Conservation (phyloP, 2,888 invertebrate genomes). For the Gymnocheta viridis region DNA sequence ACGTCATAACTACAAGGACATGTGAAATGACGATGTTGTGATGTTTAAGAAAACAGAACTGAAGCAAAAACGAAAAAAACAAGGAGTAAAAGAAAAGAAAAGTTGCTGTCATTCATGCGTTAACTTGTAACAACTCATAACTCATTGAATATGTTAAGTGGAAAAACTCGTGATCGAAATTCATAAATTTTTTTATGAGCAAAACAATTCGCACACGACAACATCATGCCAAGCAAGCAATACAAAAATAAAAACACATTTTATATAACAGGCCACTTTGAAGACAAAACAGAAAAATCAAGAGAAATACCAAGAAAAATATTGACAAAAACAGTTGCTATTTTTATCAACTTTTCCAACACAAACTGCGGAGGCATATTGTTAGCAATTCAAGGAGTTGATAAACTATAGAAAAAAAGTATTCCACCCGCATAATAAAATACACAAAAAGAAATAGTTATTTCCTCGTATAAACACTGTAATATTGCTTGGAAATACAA, state of each 20-base stretch:
- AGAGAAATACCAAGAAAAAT: background rate
- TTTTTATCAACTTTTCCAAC: slow-evolving; percentile 34
- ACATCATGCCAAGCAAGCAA: slow-evolving; percentile 36
- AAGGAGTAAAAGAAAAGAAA: slow-evolving; percentile 27
- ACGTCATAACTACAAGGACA: slow-evolving; percentile 56
- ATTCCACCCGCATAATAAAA: slow-evolving; percentile 24
- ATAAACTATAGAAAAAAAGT: slow-evolving; percentile 24
- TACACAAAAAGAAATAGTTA: background rate
- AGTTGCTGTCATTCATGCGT: slow-evolving; percentile 64
- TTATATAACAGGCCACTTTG: slow-evolving; percentile 16
- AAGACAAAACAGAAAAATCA: background rate
- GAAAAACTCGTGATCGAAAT: slow-evolving; percentile 70
- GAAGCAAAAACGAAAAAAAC: background rate
- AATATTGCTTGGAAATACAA: slow-evolving; percentile 2
- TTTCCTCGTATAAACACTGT: slow-evolving; percentile 9
- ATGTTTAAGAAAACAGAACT: slow-evolving; percentile 6
- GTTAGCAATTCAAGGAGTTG: slow-evolving; percentile 51
- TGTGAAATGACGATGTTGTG: slow-evolving; percentile 12
- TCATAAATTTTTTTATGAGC: slow-evolving; percentile 58
- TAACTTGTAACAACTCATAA: slow-evolving; percentile 68
- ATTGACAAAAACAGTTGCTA: slow-evolving; percentile 22
- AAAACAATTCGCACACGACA: slow-evolving; percentile 30
- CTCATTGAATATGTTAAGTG: slow-evolving; percentile 71
- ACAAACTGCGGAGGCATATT: slow-evolving; percentile 45
- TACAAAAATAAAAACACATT: slow-evolving; percentile 8